Evolutionary conservation across 2,113 vertebrate species (phyloP), one percentile per base, ranked within the genome.

Genomic region (Brienomyrus longianalis): DNA sequence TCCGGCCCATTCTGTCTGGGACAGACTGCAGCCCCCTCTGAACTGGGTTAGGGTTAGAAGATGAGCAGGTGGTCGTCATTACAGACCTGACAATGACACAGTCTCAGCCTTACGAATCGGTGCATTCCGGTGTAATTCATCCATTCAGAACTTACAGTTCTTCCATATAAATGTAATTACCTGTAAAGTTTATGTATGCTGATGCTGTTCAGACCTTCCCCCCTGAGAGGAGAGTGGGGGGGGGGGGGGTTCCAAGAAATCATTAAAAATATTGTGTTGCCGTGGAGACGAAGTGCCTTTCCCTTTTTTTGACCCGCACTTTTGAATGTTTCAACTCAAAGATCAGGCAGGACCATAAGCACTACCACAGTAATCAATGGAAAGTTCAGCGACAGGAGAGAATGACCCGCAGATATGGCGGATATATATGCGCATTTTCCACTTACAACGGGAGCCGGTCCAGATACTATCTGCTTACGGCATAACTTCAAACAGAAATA

Each of bases 401-500:
- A 48, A 48, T 7, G 35, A 85, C 27, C 5, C 2, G 0, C 11
- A 3, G 43, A 9, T 84, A 77, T 5, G 5, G 1, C 39, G 31
- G 13, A 77, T 43, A 19, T 51, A 85, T 2, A 35, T 19, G 83
- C 43, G 50, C 23, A 47, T 6, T 47, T 50, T 85, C 43, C 23
- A 48, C 21, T 70, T 27, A 86, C 23, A 66, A 11, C 21, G 48
- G 52, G 43, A 85, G n/a, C 52, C 6, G 27, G 11, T 17, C 45
- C 35, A 66, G 54, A 43, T 47, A 84, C 52, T 11, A 89, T 21
- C 48, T 89, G n/a, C 19, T 66, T 56, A 45, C 10, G 39, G 51
- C 31, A 35, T 59, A 54, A 48, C 39, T 87, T 80, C 88, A 88
- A 89, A 91, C 23, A 54, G 51, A 91, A 91, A 92, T 90, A 91